Evolutionary conservation across 1,140 invertebrate genomes (phyloP).

Genomic region (Calephelis virginiensis): DNA sequence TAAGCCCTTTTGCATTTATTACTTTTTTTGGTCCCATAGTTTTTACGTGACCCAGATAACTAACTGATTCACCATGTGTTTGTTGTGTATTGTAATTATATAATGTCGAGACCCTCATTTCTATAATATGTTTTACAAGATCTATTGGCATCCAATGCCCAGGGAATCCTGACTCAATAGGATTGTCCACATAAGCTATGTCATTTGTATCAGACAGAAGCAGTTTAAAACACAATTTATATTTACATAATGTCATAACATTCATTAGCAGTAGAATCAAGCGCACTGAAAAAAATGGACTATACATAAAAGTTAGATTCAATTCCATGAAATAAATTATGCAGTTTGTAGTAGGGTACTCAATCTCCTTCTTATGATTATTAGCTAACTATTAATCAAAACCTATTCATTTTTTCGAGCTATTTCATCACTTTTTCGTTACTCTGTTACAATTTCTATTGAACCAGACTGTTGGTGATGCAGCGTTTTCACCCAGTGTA

Average conservation of each 20-base stretch:
- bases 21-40: neutral
- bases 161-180: slow-evolving; percentile 48
- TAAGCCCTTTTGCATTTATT: neutral
- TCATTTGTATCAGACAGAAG: slow-evolving; percentile 31
- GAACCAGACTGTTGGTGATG: too few relatives aligned
- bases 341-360: too few relatives aligned
- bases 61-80: neutral
- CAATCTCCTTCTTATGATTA: too few relatives aligned
- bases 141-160: slow-evolving; percentile 53
- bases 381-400: too few relatives aligned
- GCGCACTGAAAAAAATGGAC: slow-evolving; percentile 39
- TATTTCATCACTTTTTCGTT: too few relatives aligned
- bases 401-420: too few relatives aligned
- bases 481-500: too few relatives aligned
- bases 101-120: slow-evolving; percentile 37
- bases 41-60: slow-evolving; percentile 1
- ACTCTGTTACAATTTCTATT: too few relatives aligned
- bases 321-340: neutral
- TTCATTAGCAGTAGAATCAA: slow-evolving; percentile 29
- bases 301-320: neutral
- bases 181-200: slow-evolving; percentile 46
- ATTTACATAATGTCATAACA: slow-evolving; percentile 29
- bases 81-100: neutral
- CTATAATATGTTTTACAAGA: slow-evolving; percentile 45
- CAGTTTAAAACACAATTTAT: slow-evolving; percentile 23